Base-by-base conservation (phyloP, 2,888 invertebrate species). In the Diarsia dahlii region DNA sequence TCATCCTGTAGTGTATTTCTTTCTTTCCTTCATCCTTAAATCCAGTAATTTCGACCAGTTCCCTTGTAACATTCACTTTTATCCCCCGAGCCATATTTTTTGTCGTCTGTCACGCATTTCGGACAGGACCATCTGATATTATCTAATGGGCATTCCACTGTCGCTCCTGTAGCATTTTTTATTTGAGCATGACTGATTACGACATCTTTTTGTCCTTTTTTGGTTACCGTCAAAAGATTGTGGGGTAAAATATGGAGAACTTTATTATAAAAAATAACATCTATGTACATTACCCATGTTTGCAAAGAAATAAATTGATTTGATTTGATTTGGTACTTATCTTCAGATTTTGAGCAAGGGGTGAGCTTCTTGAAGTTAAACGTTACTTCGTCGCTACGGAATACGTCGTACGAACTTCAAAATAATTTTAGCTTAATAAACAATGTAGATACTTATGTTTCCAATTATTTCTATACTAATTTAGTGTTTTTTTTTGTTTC, bases 91-190 rank as follows among this genome's bases (percentile, higher is more conserved):
- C 54, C 58, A 77, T 69, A 74, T 90, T 89, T 90, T 89, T 89
- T 90, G 86, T 87, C 67, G 70, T 78, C 77, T 78, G 87, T 88
- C 88, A 88, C 85, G 88, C 66, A 45, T 79, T 78, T 72, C 72
- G 74, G 80, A 69, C 86, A 84, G 84, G 86, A 85, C 75, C 77
- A 64, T 74, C 74, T 77, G 91, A 92, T 92, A 89, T 70, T 82
- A 92, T 93, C 91, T 93, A 92, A 92, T 92, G 92, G 91, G 84
- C 89, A 91, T 92, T 90, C 91, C 89, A 81, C 54, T 62, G 63
- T 74, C 81, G 85, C 81, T 76, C 81, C 84, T 81, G 85, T 76
- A 87, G 87, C 85, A 83, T 89, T 89, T 90, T 90, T 85, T 84
- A 83, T 80, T 76, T 75, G 79, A 80, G 73, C 85, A 75, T 86